phyloP scores from a whole-genome alignment of 2,888 invertebrate genomes.

The Phragmatobia fuliginosa region DNA sequence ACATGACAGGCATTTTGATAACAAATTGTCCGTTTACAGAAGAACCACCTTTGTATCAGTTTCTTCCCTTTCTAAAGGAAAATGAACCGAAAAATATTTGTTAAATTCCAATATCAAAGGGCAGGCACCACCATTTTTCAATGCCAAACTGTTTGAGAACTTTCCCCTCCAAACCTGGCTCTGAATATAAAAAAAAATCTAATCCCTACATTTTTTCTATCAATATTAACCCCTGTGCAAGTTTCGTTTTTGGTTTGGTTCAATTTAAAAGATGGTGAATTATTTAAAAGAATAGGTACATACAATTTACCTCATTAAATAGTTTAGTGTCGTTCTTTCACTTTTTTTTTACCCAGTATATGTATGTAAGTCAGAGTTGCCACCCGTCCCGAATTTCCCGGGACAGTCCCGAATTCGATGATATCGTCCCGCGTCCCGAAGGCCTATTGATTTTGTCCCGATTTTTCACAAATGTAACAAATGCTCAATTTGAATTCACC shows the following conservation, averaged over 20 bases:
- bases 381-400: too few species aligned
- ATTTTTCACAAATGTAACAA: too few species aligned
- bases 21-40: slow-evolving; percentile 19
- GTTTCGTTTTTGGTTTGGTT: slow-evolving; percentile 49
- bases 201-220: slow-evolving; percentile 55
- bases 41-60: slow-evolving; percentile 15
- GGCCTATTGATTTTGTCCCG: too few species aligned
- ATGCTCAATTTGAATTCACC: too few species aligned
- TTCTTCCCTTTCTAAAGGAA: slow-evolving; percentile 11
- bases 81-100: slow-evolving; percentile 32
- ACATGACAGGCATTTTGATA: slow-evolving; percentile 13
- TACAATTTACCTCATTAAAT: too few species aligned
- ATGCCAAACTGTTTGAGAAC: slow-evolving; percentile 39
- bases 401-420: too few species aligned
- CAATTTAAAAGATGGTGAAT: slow-evolving; percentile 28
- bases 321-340: too few species aligned
- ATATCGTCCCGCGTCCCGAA: too few species aligned
- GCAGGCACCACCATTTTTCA: slow-evolving; percentile 49
- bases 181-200: slow-evolving; percentile 54
- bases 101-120: slow-evolving; percentile 41
- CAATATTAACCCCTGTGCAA: slow-evolving; percentile 63
- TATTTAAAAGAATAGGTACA: too few species aligned
- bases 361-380: too few species aligned
- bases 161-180: slow-evolving; percentile 46
- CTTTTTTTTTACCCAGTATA: too few species aligned